Evolutionary conservation across 2,113 vertebrate genomes (phyloP).

Genomic region (Forbesichthys agassizii): DNA sequence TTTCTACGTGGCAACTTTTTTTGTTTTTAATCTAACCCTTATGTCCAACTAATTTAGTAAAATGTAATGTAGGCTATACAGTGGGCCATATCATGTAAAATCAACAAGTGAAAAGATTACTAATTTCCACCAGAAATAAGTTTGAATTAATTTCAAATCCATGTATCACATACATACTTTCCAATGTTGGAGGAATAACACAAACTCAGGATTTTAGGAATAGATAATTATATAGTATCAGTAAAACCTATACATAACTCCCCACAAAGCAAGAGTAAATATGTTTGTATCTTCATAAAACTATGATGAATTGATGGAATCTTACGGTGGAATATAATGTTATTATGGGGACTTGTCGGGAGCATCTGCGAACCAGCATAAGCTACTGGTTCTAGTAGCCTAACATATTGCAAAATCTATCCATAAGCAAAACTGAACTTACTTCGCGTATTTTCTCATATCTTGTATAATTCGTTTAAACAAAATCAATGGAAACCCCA

Average conservation of each 20-base stretch:
- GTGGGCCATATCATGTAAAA: slow-evolving; percentile 3
- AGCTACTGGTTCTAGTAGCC: neutral
- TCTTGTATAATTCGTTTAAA: neutral
- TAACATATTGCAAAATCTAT: neutral
- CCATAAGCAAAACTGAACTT: neutral
- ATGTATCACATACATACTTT: neutral
- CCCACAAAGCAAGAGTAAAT: no score
- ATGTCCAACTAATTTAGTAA: neutral
- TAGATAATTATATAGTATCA: neutral
- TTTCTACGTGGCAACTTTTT: neutral
- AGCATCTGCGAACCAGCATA: neutral
- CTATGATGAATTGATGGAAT: neutral
- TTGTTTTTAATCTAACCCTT: neutral
- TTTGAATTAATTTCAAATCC: no score
- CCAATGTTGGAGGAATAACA: no score
- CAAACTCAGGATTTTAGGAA: no score
- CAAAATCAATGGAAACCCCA: neutral
- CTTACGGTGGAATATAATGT: neutral
- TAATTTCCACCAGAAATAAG: neutral
- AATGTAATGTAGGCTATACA: neutral
- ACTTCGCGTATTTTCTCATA: neutral
- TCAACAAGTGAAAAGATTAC: neutral
- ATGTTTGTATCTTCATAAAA: neutral
- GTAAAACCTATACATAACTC: neutral
- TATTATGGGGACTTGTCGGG: neutral